Percentiles rank a stretch among this genome's conserved stretches.
Evolutionary conservation across 2,113 vertebrate species (phyloP).

Genomic region (Corynorhinus townsendii): DNA sequence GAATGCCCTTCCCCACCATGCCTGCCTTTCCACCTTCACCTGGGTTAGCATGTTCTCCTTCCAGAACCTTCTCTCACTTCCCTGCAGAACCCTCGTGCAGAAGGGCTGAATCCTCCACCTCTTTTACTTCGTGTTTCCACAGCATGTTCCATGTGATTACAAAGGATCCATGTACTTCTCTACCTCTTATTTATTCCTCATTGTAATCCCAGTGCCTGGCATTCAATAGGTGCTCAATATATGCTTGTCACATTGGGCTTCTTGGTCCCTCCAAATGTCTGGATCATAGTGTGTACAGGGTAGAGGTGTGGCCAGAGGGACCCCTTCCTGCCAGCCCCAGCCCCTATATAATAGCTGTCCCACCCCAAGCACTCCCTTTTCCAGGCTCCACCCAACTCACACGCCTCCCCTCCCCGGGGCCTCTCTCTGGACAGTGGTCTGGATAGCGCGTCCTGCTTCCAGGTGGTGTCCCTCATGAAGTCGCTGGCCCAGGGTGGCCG

Average conservation of each 20-base stretch:
- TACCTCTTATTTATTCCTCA: not conserved
- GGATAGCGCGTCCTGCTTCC: slow-evolving; percentile 97
- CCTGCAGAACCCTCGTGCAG: not conserved
- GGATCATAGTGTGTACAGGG: not conserved
- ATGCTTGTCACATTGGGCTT: not conserved
- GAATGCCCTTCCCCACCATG: not conserved
- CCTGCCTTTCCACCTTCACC: not conserved
- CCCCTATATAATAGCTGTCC: not conserved
- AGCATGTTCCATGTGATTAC: not conserved
- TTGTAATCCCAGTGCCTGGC: not conserved
- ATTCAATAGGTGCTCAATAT: not conserved
- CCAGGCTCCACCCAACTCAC: not conserved
- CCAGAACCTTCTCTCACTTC: not conserved
- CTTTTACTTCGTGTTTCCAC: not conserved
- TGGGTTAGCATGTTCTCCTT: not conserved
- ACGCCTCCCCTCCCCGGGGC: not conserved
- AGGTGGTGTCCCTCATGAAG: slow-evolving; percentile 96
- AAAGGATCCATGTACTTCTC: not conserved
- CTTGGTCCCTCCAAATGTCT: not conserved
- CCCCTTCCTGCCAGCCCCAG: not conserved
- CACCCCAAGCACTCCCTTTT: not conserved
- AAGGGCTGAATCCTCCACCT: not conserved
- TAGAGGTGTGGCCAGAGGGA: not conserved
- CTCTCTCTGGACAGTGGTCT: slow-evolving; percentile 85
- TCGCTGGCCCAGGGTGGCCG: slow-evolving; percentile 96